A percentile compares a stretch with the other conserved stretches of the same genome.
Conservation (phyloP, 1,140 invertebrate genomes). For the Nymphalis io region DNA sequence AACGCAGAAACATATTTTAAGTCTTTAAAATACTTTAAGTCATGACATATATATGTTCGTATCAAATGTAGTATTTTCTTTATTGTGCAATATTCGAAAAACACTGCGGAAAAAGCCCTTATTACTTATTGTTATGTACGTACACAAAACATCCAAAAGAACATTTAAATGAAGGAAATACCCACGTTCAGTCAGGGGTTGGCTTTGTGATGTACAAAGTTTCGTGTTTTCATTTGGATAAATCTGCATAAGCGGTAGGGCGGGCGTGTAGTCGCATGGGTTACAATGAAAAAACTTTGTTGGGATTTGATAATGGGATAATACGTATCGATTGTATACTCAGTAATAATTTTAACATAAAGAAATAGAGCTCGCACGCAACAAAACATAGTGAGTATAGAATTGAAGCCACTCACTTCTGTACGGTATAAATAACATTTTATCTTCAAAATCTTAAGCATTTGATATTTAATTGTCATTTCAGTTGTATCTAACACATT, state of each 20-base stretch:
- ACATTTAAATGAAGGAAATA: constrained; percentile 29
- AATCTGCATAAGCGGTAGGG: constrained; percentile 31
- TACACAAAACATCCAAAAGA: constrained; percentile 24
- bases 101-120: not conserved
- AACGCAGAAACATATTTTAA: not conserved
- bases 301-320: not conserved
- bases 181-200: constrained; percentile 24
- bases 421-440: too few relatives aligned
- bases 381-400: too few relatives aligned
- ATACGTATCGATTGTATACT: not conserved
- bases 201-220: constrained; percentile 29
- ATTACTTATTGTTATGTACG: constrained; percentile 12
- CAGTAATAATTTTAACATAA: not conserved
- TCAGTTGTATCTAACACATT: too few relatives aligned
- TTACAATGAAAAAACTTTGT: constrained; percentile 2
- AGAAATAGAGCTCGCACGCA: too few relatives aligned
- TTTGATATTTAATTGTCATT: too few relatives aligned
- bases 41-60: not conserved
- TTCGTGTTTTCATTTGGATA: constrained; percentile 32
- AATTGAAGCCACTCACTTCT: too few relatives aligned
- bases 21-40: not conserved
- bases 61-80: not conserved
- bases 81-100: not conserved
- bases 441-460: too few relatives aligned
- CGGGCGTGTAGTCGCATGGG: not conserved